phyloP scores from a whole-genome alignment of 2,888 invertebrate genomes.

The Oasisia sp. region DNA sequence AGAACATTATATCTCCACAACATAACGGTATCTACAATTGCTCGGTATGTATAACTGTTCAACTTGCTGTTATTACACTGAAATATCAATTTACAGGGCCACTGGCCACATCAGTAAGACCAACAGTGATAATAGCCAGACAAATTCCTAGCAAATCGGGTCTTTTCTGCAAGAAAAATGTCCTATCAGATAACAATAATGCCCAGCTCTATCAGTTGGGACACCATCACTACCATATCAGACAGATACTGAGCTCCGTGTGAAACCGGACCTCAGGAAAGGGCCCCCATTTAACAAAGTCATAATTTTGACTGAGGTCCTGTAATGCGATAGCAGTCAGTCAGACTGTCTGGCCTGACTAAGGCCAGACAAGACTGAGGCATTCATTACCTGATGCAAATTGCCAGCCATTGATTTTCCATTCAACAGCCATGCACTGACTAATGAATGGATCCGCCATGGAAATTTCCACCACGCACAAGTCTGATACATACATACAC shows the following conservation, averaged over 20 bases:
- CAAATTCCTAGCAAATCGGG: neutral
- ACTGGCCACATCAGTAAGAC: too few species aligned
- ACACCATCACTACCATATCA: neutral
- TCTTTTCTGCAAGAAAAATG: neutral
- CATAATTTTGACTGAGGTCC: neutral
- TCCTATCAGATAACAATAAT: neutral
- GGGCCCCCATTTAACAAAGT: neutral
- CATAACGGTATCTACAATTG: neutral
- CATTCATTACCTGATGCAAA: neutral
- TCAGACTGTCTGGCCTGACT: neutral
- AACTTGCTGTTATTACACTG: too few species aligned
- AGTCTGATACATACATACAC: neutral
- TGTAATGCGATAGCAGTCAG: neutral
- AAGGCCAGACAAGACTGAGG: neutral
- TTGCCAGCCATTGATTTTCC: slow-evolving; percentile 8
- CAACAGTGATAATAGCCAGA: neutral
- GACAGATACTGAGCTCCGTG: neutral
- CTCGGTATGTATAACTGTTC: neutral
- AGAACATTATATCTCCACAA: neutral
- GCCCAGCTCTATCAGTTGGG: neutral
- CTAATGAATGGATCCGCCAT: neutral
- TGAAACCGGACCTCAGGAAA: neutral
- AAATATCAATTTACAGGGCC: too few species aligned
- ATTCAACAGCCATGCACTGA: neutral
- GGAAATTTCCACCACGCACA: neutral